Percentiles rank a stretch among this genome's conserved stretches.
These are phyloP conservation scores for Aspidapion aeneum DNA, from an alignment of 2,888 invertebrate species.

Conservation along the genomic window DNA sequence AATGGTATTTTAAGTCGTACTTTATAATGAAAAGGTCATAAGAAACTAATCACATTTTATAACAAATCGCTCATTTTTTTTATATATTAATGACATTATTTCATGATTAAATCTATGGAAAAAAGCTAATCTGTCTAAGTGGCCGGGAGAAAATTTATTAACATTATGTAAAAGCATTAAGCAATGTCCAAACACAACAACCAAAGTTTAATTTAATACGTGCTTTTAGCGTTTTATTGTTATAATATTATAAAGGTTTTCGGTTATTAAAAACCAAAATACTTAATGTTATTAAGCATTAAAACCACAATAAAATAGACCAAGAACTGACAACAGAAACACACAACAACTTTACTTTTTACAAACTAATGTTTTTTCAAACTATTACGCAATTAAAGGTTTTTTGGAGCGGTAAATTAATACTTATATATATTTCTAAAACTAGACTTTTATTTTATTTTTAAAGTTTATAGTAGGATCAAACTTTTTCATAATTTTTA, in stretches of 20 bases:
- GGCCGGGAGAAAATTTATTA: not conserved
- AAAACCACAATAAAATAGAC: not conserved
- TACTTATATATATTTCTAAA: too few species aligned
- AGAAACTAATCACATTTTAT: too few species aligned
- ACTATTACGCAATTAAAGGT: too few species aligned
- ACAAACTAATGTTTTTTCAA: too few species aligned
- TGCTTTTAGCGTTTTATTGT: not conserved
- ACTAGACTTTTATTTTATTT: too few species aligned
- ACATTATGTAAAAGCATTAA: not conserved
- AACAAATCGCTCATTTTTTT: too few species aligned
- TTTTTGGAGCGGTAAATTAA: too few species aligned
- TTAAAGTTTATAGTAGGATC: too few species aligned
- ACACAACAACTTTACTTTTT: too few species aligned
- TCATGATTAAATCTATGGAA: not conserved
- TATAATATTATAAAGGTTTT: not conserved
- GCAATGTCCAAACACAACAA: not conserved
- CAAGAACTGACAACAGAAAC: not conserved
- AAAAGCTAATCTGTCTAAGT: not conserved
- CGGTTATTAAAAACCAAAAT: slow-evolving; percentile 2
- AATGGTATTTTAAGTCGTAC: too few species aligned
- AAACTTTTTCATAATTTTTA: too few species aligned
- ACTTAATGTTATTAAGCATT: not conserved
- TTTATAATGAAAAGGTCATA: too few species aligned
- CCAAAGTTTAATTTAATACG: not conserved
- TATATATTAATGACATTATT: not conserved